Base-by-base conservation (phyloP, 35 echinoderm and acorn worm species). In the Antedon bifida region DNA sequence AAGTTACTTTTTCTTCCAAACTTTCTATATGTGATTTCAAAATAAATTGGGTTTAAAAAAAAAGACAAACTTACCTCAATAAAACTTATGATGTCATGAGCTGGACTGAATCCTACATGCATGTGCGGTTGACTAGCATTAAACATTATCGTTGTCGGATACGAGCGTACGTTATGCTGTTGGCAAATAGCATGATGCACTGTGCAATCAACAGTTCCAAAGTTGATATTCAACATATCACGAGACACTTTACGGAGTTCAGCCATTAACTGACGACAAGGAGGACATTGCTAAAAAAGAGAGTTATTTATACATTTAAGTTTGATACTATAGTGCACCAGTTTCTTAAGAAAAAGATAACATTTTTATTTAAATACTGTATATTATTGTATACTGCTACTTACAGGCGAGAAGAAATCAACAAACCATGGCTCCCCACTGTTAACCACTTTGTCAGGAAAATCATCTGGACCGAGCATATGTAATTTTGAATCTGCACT, bases 321-420 rank as follows among this genome's bases (percentile, higher is more conserved):
- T n/a, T n/a, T n/a, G n/a, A n/a, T n/a, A n/a, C n/a, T n/a, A n/a
- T n/a, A n/a, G n/a, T n/a, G n/a, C n/a, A n/a, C n/a, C n/a, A n/a
- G n/a, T n/a, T n/a, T n/a, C n/a, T n/a, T n/a, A n/a, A n/a, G n/a
- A n/a, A n/a, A n/a, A n/a, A n/a, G n/a, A n/a, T n/a, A n/a, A n/a
- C n/a, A n/a, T n/a, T 42, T 42, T 14, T 7, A 42, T 42, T 42
- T 42, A 42, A 42, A 42, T 42, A 42, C 38, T 42, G 14, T 42
- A 14, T 7, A 42, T 42, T 7, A 42, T 14, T 7, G 14, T 7
- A 42, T 7, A 7, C 38, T 42, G 9, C 51, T n/a, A 84, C 85
- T 91, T 85, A 91, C 90, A 73, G 94, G 94, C 9, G 94, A 97
- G 36, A 97, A 97, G 94, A 97, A 97, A 83, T 97, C 94, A 30